Conservation (phyloP, 1,140 invertebrate genomes). For the Bradysia coprophila region DNA sequence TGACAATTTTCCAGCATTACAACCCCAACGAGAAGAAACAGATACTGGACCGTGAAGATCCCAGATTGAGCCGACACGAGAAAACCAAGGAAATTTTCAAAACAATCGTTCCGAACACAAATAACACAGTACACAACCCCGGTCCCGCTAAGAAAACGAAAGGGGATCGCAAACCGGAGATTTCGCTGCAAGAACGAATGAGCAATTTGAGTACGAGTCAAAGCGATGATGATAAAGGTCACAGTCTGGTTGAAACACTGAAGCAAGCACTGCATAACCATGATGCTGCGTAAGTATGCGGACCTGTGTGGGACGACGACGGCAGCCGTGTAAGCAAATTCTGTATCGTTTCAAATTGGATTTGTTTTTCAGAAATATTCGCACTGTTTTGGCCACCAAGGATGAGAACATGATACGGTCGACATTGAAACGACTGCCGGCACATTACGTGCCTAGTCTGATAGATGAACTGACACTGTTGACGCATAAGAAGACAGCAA, state of each 20-base stretch:
- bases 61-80: slow-evolving; percentile 23
- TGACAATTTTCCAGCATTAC: slow-evolving; percentile 15
- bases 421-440: slow-evolving; percentile 38
- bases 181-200: slow-evolving; percentile 54
- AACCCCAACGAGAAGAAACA: slow-evolving; percentile 33
- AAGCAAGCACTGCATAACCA: slow-evolving; percentile 62
- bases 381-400: slow-evolving; percentile 30
- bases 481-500: slow-evolving; percentile 36
- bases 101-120: slow-evolving; percentile 24
- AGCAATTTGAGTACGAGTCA: slow-evolving; percentile 40
- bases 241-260: slow-evolving; percentile 52
- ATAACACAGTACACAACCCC: slow-evolving; percentile 22
- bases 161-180: slow-evolving; percentile 32
- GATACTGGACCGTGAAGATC: slow-evolving; percentile 31
- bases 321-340: too few relatives aligned
- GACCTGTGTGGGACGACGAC: too few relatives aligned
- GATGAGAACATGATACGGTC: slow-evolving; percentile 35
- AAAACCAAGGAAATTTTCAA: slow-evolving; percentile 26
- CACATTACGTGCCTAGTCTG: slow-evolving; percentile 37
- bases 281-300: slow-evolving; percentile 40
- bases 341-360: slow-evolving; percentile 1
- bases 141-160: slow-evolving; percentile 20
- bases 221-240: slow-evolving; percentile 28
- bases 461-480: slow-evolving; percentile 37
- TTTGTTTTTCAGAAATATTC: slow-evolving; percentile 16